Base-by-base conservation (phyloP, 2,888 invertebrate genomes). In the Netelia melanura region DNA sequence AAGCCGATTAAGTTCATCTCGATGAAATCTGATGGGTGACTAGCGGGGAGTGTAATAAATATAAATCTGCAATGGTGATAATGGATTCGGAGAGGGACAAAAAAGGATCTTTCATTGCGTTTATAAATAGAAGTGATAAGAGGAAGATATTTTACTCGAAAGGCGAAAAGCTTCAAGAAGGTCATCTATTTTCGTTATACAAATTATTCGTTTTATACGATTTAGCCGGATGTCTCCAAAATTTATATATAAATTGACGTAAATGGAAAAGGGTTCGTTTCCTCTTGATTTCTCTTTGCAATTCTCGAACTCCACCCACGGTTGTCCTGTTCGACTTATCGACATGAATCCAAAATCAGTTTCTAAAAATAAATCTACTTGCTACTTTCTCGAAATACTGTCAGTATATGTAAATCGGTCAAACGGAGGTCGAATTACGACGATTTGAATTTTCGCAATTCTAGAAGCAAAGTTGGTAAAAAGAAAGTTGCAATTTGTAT, bases 1-100 rank as follows among this genome's bases (percentile, higher is more conserved):
- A 83, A 79, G 79, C 74, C 75, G 79, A 75, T 79, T 70, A 70
- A 75, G 62, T 64, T 61, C 44, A 54, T 48, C 11, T 21, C 38
- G n/a, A 38, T 48, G 56, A 61, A 67, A 48, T 58, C 23, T 38
- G 61, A 67, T 67, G 72, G 52, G 44, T 78, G 3, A 72, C 67
- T 17, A 52, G n/a, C 14, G 5, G 25, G 14, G 48, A 48, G 61
- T 74, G 10, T 44, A 76, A 52, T 25, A 44, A 79, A 56, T 72
- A 30, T 30, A 38, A 71, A 62, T 21, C 3, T 43, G 44, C 25
- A 23, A 56, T 11, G 72, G 23, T 21, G 61, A 54, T 74, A 64
- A 74, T 61, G 74, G 61, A 75, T 75, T 70, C 64, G 52, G 52
- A 48, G 17, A 9, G 25, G 38, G 62, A 14, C 6, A 75, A 67